A percentile compares a stretch with the other conserved stretches of the same genome.
Conservation (phyloP, 2,888 invertebrate genomes). For the Hyposoter dolosus region DNA sequence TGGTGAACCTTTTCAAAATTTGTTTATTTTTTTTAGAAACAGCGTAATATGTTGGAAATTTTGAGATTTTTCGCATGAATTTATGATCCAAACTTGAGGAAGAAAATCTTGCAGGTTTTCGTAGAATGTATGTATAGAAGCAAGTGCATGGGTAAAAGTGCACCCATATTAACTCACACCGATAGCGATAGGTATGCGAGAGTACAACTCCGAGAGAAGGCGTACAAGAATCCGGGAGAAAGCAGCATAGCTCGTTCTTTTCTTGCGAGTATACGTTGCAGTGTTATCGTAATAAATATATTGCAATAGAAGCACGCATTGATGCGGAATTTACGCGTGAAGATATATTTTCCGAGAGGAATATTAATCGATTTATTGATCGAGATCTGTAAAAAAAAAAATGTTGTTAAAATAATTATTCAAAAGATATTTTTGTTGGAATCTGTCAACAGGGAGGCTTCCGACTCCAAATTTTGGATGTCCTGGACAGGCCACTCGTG, state of each 20-base stretch:
- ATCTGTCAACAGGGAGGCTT: conserved; percentile 93
- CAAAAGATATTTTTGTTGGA: conserved; percentile 1
- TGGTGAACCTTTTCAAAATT: background rate
- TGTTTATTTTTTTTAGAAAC: background rate
- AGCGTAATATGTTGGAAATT: background rate
- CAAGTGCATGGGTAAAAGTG: conserved; percentile 56
- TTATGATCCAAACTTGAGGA: background rate
- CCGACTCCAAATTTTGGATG: conserved; percentile 94
- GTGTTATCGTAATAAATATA: conserved; percentile 51
- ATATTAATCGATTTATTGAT: conserved; percentile 42
- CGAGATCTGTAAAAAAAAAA: background rate
- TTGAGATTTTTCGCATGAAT: background rate
- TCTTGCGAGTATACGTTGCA: conserved; percentile 38
- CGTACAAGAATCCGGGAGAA: conserved; percentile 70
- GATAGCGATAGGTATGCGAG: conserved; percentile 66
- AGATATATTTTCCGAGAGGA: conserved; percentile 9
- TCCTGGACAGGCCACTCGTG: conserved; percentile 92
- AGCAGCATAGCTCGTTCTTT: conserved; percentile 65
- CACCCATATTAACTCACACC: conserved; percentile 15
- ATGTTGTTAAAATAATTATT: background rate
- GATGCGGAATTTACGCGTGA: conserved; percentile 37
- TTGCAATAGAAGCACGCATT: conserved; percentile 33
- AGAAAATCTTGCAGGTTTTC: conserved; percentile 1
- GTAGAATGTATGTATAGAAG: conserved; percentile 3
- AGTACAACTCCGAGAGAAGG: conserved; percentile 59